These are phyloP conservation scores for Acrobasis repandana DNA, from an alignment of 2,888 invertebrate species.

Conservation along the genomic window DNA sequence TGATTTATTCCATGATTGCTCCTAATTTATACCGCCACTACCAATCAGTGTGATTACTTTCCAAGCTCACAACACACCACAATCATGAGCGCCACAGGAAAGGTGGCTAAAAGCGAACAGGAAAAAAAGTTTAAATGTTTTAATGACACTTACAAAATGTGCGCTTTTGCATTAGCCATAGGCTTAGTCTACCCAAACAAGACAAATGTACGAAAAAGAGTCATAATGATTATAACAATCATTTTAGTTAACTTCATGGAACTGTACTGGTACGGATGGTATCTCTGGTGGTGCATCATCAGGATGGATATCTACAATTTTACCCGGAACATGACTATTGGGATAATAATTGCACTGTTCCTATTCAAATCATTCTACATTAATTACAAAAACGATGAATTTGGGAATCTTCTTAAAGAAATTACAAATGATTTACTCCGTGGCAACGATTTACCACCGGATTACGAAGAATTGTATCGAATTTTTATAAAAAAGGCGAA, in stretches of 20 bases:
- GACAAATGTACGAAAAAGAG: slow-evolving; percentile 34
- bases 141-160: slow-evolving; percentile 54
- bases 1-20: slow-evolving; percentile 12
- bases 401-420: slow-evolving; percentile 47
- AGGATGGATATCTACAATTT: slow-evolving; percentile 55
- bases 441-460: slow-evolving; percentile 52
- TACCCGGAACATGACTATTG: slow-evolving; percentile 55
- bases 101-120: slow-evolving; percentile 2
- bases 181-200: background rate
- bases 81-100: background rate
- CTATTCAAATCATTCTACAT: slow-evolving; percentile 60
- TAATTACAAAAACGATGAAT: slow-evolving; percentile 48
- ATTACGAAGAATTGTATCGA: slow-evolving; percentile 53
- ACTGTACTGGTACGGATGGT: slow-evolving; percentile 55
- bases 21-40: slow-evolving; percentile 1
- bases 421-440: slow-evolving; percentile 53
- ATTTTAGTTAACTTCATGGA: slow-evolving; percentile 44
- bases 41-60: background rate
- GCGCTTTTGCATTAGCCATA: slow-evolving; percentile 54
- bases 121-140: slow-evolving; percentile 53
- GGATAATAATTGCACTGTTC: slow-evolving; percentile 50
- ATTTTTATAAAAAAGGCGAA: slow-evolving; percentile 50
- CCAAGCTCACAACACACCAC: background rate
- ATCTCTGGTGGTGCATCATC: slow-evolving; percentile 49
- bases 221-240: slow-evolving; percentile 36